Evolutionary conservation across 2,888 invertebrate species (phyloP), one percentile per base, ranked within the genome.

Genomic region (Baccha elongata): DNA sequence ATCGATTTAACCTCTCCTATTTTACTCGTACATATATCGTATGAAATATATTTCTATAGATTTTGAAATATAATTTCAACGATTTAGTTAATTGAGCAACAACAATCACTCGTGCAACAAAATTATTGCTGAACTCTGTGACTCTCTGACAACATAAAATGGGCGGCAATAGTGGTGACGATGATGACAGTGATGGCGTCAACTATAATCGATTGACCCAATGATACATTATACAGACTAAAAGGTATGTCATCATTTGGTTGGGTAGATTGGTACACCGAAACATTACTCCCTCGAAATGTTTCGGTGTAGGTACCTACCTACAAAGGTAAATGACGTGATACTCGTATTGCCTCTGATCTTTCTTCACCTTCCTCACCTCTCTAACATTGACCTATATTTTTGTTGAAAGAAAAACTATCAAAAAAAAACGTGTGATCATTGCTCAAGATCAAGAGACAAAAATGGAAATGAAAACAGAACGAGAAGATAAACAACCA

Each of bases 381-480:
- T 42, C 72, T 78, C 83, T 89, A 88, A 88, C 88, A 88, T 89
- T 88, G 88, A 88, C 88, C 89, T 87, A 88, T 87, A 87, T 88
- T 88, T n/a, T 86, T 44, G 71, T 68, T 62, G 64, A 84, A 83
- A 68, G 50, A 83, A 65, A 81, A 85, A 72, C 53, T 74, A 76
- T 87, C 88, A 32, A 32, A 35, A 53, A 32, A 35, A 78, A 40
- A 67, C 73, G 67, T 62, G 32, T 37, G 62, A 81, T 81, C 81
- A 84, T 68, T 81, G 53, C 81, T 76, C 76, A 81, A 81, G 81
- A 84, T 79, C 81, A 83, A 73, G 80, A 75, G 69, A 72, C 69
- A 84, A 64, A 76, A 52, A 67, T 52, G 35, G 53, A 68, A 81
- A 68, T 13, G 7, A 37, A 74, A 42, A 79, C 58, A 71, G 44